phyloP scores from a whole-genome alignment of 2,113 vertebrate species.

The Phaethon lepturus region DNA sequence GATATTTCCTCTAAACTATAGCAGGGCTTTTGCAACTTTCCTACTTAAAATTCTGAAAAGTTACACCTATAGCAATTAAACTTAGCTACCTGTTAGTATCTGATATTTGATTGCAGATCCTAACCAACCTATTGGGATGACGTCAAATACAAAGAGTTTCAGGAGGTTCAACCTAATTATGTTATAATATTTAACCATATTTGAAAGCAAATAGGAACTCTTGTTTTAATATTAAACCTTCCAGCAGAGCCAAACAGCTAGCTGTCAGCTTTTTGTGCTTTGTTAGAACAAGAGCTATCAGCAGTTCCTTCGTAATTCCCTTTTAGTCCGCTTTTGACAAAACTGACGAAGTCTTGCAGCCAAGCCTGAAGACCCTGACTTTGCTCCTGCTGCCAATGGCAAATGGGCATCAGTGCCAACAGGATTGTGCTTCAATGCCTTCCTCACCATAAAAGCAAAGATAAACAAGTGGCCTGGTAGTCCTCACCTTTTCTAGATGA shows the following conservation, averaged over 20 bases:
- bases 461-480: background rate
- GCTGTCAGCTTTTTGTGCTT: background rate
- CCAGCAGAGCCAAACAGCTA: background rate
- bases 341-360: background rate
- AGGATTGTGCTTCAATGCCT: background rate
- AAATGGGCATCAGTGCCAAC: background rate
- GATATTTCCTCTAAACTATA: background rate
- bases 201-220: conserved; percentile 11
- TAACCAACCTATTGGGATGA: background rate
- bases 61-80: background rate
- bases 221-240: conserved; percentile 68
- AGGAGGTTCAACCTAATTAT: conserved; percentile 51
- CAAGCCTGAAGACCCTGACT: background rate
- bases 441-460: background rate
- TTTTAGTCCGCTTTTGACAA: background rate
- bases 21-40: background rate
- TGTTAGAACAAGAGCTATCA: background rate
- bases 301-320: background rate
- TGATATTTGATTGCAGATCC: background rate
- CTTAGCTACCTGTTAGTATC: background rate
- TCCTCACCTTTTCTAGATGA: background rate
- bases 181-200: conserved; percentile 69
- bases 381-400: background rate
- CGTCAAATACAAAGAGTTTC: conserved; percentile 1
- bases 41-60: background rate